phyloP scores from a whole-genome alignment of 2,797 vertebrate species.

The Percopsis omiscomaycus region DNA sequence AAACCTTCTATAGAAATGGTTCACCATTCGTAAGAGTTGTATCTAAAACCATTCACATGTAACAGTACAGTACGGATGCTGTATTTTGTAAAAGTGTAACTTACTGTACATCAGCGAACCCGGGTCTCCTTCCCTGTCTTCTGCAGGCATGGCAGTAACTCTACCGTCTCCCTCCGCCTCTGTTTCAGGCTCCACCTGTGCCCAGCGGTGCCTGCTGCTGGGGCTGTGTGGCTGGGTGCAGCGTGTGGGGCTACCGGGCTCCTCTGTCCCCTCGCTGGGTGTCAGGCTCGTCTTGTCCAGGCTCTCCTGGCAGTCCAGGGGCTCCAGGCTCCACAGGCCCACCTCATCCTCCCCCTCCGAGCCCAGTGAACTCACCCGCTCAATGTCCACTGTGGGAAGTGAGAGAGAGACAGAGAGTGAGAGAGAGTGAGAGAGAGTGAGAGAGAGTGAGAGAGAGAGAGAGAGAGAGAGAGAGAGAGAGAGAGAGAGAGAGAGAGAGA shows the following conservation, averaged over 20 bases:
- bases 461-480: background rate
- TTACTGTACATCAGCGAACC: conserved; percentile 70
- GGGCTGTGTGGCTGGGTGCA: conserved; percentile 59
- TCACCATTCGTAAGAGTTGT: background rate
- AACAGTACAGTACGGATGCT: background rate
- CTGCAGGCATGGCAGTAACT: conserved; percentile 10
- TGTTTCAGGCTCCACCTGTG: conserved; percentile 58
- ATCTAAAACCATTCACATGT: background rate
- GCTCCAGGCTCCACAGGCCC: conserved; percentile 75
- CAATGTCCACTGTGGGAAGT: conserved; percentile 63
- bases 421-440: background rate
- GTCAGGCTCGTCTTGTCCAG: conserved; percentile 77
- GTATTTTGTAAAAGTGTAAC: conserved; percentile 30
- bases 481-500: background rate
- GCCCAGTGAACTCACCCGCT: conserved; percentile 70
- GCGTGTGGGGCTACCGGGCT: conserved; percentile 68
- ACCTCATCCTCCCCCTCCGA: conserved; percentile 83
- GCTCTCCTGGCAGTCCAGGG: conserved; percentile 73
- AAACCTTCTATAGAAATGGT: background rate
- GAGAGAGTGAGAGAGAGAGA: background rate
- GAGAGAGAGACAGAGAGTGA: background rate
- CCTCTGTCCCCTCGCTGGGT: conserved; percentile 74
- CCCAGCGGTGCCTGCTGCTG: conserved; percentile 62
- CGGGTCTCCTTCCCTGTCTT: conserved; percentile 52
- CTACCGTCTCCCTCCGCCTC: conserved; percentile 49